Evolutionary conservation across 2,113 vertebrate species (phyloP).

Genomic region (Aspiorhynchus laticeps): DNA sequence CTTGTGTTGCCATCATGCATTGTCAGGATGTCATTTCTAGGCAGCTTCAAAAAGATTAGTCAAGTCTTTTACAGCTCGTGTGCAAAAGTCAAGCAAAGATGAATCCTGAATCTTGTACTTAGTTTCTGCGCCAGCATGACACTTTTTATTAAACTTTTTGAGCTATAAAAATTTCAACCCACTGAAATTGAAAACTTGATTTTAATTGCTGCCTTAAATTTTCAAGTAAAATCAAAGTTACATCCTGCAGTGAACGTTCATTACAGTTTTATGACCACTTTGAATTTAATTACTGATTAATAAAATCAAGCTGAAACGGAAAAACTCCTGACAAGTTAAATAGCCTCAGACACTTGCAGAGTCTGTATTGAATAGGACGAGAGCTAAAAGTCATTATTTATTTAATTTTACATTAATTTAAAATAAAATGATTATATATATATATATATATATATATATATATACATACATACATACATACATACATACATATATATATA

Average conservation of each 20-base stretch:
- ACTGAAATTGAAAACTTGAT: slow-evolving; percentile 9
- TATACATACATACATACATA: no score
- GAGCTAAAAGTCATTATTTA: background rate
- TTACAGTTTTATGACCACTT: background rate
- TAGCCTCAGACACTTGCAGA: background rate
- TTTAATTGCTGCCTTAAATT: slow-evolving; percentile 21
- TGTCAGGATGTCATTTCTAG: background rate
- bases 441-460: no score
- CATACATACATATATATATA: no score
- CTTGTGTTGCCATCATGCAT: background rate
- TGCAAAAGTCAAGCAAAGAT: background rate
- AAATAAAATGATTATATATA: background rate
- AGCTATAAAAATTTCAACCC: background rate
- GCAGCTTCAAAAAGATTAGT: background rate
- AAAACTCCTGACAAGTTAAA: background rate
- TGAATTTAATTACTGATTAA: slow-evolving; percentile 1
- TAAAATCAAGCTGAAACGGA: background rate
- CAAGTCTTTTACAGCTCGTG: background rate
- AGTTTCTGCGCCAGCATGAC: background rate
- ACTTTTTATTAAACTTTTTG: background rate
- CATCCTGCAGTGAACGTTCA: slow-evolving; percentile 2
- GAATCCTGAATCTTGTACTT: background rate
- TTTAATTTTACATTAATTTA: background rate
- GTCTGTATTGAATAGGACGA: background rate
- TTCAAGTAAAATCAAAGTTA: background rate